Base-by-base conservation (phyloP, 2,113 vertebrate genomes). In the Apodemus sylvaticus region DNA sequence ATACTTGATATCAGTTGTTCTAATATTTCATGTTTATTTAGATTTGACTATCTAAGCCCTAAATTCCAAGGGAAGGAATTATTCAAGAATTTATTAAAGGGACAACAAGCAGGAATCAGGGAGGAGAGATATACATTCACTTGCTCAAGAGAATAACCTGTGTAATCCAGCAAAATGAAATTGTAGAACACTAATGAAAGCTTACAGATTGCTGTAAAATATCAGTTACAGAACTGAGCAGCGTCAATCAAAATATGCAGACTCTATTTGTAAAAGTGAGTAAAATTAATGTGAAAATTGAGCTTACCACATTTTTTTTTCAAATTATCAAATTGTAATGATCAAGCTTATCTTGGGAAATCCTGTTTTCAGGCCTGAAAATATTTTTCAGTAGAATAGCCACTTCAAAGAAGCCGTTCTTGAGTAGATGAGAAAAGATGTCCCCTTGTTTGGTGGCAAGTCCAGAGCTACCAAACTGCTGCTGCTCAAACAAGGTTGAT, bases 1-100 rank as follows among this genome's bases (percentile, higher is more conserved):
- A 42, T 34, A 34, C 9, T 96, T 91, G 8, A 91, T 91, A 95
- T 94, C 36, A 68, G 8, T 86, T 91, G 64, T 89, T 89, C 73
- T 22, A 48, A n/a, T 24, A 3, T 55, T 94, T 97, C 26, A 14
- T 60, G 31, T 87, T 91, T 91, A 42, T 77, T 74, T 90, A 36
- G n/a, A 81, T 91, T 89, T 78, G 64, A 39, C 60, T 7, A 31
- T n/a, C 39, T 26, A 42, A n/a, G 20, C n/a, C n/a, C n/a, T 42
- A 42, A 42, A 20, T 42, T 42, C n/a, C 12, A 74, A 42, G 36
- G 70, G 68, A n/a, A 2, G 86, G 93, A 93, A 10, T 78, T 81
- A 90, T 55, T 96, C 95, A 48, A 89, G 58, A 83, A 0, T 90
- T 0, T 74, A 16, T 83, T 12, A 86, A 36, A 76, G 34, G 12